Conservation (phyloP, 2,888 invertebrate species). For the Venustoraphidia nigricollis region DNA sequence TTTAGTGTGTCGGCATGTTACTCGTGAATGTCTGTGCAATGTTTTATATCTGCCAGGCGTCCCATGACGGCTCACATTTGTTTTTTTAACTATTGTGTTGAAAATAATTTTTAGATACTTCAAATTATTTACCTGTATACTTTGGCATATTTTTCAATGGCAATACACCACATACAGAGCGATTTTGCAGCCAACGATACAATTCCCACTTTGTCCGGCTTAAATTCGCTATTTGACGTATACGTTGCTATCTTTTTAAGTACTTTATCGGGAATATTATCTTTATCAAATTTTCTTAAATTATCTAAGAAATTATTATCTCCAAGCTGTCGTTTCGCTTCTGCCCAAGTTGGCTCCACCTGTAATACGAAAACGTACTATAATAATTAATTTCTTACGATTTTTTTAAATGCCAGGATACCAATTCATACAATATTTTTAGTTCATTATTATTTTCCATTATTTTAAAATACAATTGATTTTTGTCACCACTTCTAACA, state of each 20-base stretch:
- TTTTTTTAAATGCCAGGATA: no score
- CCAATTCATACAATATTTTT: no score
- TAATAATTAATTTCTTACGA: no score
- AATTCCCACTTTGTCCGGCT: slow-evolving; percentile 72
- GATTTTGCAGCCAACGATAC: slow-evolving; percentile 79
- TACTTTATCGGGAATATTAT: slow-evolving; percentile 70
- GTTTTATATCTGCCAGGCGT: no score
- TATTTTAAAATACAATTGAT: no score
- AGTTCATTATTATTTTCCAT: no score
- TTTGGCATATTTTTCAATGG: slow-evolving; percentile 82
- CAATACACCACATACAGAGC: slow-evolving; percentile 78
- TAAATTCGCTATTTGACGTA: slow-evolving; percentile 67
- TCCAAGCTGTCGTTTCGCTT: slow-evolving; percentile 74
- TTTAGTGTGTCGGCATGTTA: no score
- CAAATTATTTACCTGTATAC: slow-evolving; percentile 52
- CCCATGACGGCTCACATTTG: no score
- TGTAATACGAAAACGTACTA: slow-evolving; percentile 16
- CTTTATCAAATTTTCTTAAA: slow-evolving; percentile 73
- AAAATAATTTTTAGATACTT: not conserved
- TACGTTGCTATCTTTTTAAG: slow-evolving; percentile 67
- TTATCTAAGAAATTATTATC: slow-evolving; percentile 65
- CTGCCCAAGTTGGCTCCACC: slow-evolving; percentile 72
- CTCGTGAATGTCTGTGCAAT: no score
- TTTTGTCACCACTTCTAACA: no score
- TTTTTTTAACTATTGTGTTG: not conserved